Evolutionary conservation across 2,797 vertebrate genomes (phyloP), one percentile per base, ranked within the genome.

Genomic region (Micropoecilia bifurca): DNA sequence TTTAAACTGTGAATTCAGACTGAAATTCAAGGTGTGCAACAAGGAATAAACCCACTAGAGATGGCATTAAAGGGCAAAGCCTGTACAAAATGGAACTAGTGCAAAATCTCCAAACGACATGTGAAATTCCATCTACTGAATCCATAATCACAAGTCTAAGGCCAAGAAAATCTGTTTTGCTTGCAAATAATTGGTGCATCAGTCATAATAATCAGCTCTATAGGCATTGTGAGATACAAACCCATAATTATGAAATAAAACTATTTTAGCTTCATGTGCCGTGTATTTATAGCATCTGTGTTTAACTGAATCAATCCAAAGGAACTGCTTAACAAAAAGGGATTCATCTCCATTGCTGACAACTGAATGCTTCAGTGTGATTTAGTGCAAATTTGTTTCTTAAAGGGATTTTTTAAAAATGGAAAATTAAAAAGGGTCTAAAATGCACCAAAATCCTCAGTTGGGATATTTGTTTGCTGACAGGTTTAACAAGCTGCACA

Each of bases 401-500:
- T 14, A 45, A 71, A 71, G 0, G 1, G 25, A 43, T 43, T 25
- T 71, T 41, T 45, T 59, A 5, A 30, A 50, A 12, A 43, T n/a
- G 12, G 41, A 14, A 45, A 25, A 8, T 33, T 36, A 9, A 39
- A 66, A 63, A 61, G 25, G 14, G 28, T 61, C 28, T 28, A 61
- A 18, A 59, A 68, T 69, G 4, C 22, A 69, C 22, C 66, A 43
- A 25, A 45, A 69, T 25, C 36, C 36, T 43, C 39, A 69, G 66
- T 20, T 69, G 39, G 39, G 39, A 43, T 20, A 36, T 66, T 66
- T 66, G 16, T 22, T 43, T 69, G 66, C 18, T 25, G 41, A 43
- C 61, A 33, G 90, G 79, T 86, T 87, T 75, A 84, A 85, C 68
- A 69, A 77, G 68, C 68, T 87, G 75, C 83, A 78, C 73, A 72